Base-by-base conservation (phyloP, 2,888 invertebrate genomes). In the Drosophila pegasa region DNA sequence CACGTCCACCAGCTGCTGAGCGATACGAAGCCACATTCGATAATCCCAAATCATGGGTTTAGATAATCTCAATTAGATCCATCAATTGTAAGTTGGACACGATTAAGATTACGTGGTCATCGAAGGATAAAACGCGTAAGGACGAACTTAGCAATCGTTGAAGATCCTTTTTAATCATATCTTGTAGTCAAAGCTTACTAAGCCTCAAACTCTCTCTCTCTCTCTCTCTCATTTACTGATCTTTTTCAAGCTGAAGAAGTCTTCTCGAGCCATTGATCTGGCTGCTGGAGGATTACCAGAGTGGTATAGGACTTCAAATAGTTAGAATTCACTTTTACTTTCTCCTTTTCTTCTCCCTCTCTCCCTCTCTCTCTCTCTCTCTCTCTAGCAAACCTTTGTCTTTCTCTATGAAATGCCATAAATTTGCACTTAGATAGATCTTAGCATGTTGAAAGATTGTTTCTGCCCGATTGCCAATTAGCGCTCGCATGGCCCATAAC, bases 401-500 rank as follows among this genome's bases (percentile, higher is more conserved):
- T n/a, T n/a, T 51, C 8, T 52, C 37, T 16, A 18, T 27, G 10
- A 29, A 48, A 40, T 18, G 22, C 9, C 40, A 16, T 7, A 37
- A 48, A 54, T 48, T 73, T 20, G 33, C 27, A 18, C 22, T 27
- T 3, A 54, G 14, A 43, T 27, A 7, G 8, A 43, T 41, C 50
- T 57, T n/a, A 55, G 58, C 37, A 27, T 38, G 80, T 55, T 66
- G 72, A 80, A 64, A 56, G 66, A 69, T 75, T 56, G 47, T 20
- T 58, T 60, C 41, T 48, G 54, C 51, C 51, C 73, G 58, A 48
- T 51, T 77, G 54, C 10, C 45, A 45, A 45, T 45, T 45, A 29
- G n/a, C n/a, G 35, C 59, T 43, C 27, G 27, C 40, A 35, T 59
- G 75, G 78, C 54, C 59, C 57, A 73, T 66, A 81, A 68, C 81